Evolutionary conservation across 2,113 vertebrate species (phyloP), one percentile per base, ranked within the genome.

Genomic region (Gobio gobio): DNA sequence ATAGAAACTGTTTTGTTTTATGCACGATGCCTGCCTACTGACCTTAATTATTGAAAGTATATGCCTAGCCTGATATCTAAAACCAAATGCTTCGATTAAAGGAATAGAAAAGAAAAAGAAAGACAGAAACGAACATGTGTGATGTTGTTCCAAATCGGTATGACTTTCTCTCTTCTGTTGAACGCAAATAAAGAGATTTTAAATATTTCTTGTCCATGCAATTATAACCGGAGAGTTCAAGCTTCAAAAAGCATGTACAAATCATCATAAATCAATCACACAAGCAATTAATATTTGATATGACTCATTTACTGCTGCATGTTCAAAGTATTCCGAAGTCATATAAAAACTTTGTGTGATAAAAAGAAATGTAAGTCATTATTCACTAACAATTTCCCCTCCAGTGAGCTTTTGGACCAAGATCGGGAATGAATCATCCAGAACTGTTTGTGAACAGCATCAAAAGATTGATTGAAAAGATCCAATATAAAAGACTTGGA

Each of bases 11-110:
- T 64, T 80, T 80, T 26, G 26, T 64, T 80, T 47, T 63, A 45
- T 49, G 78, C 14, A 47, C 51, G 18, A 68, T 51, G 79, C 33
- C 79, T 81, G 59, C 16, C 36, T 9, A 59, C 88, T 90, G 74
- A 54, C 74, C 74, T 54, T 54, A 54, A 76, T 76, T 76, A 76
- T 54, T 54, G 47, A 51, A 3, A 10, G 49, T 33, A 47, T 47
- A 49, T 72, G 20, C 9, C 10, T 72, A 70, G 18, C 36, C 5
- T 70, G 66, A 70, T 22, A 43, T 70, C 70, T 47, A 24, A 47
- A 74, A 74, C 26, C 70, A 74, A 74, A 74, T n/a, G 2, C 43
- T 73, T 73, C 13, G 12, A 73, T 26, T 73, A 73, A 73, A 47
- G 47, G 45, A 76, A 54, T 76, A 49, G 74, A 18, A 20, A 20